phyloP scores from a whole-genome alignment of 2,888 invertebrate genomes.

The Acheta domesticus region DNA sequence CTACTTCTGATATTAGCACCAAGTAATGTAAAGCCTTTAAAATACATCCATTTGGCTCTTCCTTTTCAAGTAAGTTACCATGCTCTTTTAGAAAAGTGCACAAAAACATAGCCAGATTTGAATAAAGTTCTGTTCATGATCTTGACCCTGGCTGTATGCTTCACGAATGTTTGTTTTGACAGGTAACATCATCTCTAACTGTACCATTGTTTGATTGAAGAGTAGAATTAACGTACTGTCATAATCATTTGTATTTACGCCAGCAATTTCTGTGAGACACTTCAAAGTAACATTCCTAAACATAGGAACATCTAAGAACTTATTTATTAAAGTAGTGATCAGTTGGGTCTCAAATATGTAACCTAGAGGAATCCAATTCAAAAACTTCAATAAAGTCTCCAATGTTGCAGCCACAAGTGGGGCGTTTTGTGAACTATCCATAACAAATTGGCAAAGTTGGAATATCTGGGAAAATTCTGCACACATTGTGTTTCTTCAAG shows the following conservation, averaged over 20 bases:
- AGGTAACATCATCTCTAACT: constrained; percentile 88
- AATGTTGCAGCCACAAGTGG: constrained; percentile 92
- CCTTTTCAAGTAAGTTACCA: constrained; percentile 80
- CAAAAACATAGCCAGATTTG: constrained; percentile 94
- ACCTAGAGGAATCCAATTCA: constrained; percentile 99
- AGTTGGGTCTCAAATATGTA: constrained; percentile 99
- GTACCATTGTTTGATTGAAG: constrained; percentile 88
- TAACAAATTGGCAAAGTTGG: constrained; percentile 94
- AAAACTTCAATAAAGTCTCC: constrained; percentile 91
- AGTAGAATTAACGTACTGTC: constrained; percentile 88
- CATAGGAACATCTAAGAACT: constrained; percentile 94
- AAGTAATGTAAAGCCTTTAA: constrained; percentile 82
- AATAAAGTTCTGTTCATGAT: constrained; percentile 98
- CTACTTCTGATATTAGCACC: constrained; percentile 93
- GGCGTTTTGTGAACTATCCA: constrained; percentile 97
- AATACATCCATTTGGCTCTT: constrained; percentile 70
- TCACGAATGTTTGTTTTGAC: constrained; percentile 86
- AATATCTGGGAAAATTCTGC: constrained; percentile 98
- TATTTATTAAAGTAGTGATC: constrained; percentile 82
- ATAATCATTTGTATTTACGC: constrained; percentile 83
- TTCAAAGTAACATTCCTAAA: constrained; percentile 97
- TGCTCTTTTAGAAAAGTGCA: constrained; percentile 97
- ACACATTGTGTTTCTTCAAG: constrained; percentile 99
- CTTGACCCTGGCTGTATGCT: constrained; percentile 89
- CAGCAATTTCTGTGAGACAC: constrained; percentile 97